A percentile compares a stretch with the other conserved stretches of the same genome.
Evolutionary conservation across 2,888 invertebrate species (phyloP).

Genomic region (Pseudococcus jackbeardsleyi): DNA sequence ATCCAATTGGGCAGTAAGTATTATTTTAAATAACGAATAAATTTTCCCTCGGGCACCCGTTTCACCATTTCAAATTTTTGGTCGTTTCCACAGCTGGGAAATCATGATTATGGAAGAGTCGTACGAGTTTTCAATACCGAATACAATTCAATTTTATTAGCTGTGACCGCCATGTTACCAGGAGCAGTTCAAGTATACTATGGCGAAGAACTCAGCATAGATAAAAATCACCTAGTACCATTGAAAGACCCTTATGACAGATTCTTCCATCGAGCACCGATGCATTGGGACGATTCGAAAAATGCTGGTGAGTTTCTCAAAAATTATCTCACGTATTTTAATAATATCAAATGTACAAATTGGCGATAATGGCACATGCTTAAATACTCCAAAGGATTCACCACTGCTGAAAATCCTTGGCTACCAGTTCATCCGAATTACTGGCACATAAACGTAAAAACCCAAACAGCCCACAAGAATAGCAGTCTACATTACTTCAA

Average conservation of each 20-base stretch:
- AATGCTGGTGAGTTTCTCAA: background rate
- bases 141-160: background rate
- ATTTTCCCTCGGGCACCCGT: background rate
- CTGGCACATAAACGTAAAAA: slow-evolving; percentile 69
- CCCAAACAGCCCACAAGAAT: slow-evolving; percentile 56
- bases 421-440: slow-evolving; percentile 78
- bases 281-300: background rate
- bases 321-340: too few relatives aligned
- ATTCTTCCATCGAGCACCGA: background rate
- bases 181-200: background rate
- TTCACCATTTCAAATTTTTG: background rate
- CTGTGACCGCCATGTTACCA: background rate
- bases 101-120: background rate
- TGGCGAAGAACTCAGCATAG: background rate
- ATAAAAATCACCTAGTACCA: background rate
- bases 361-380: too few relatives aligned
- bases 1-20: slow-evolving; percentile 47
- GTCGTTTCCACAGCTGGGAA: background rate
- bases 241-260: background rate
- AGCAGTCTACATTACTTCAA: slow-evolving; percentile 67
- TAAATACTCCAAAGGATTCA: slow-evolving; percentile 71
- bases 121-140: background rate
- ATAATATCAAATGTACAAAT: too few relatives aligned
- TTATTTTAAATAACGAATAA: background rate
- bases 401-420: slow-evolving; percentile 75